These are phyloP conservation scores for Digitonthophagus gazella DNA, from an alignment of 2,888 invertebrate genomes.

Conservation along the genomic window DNA sequence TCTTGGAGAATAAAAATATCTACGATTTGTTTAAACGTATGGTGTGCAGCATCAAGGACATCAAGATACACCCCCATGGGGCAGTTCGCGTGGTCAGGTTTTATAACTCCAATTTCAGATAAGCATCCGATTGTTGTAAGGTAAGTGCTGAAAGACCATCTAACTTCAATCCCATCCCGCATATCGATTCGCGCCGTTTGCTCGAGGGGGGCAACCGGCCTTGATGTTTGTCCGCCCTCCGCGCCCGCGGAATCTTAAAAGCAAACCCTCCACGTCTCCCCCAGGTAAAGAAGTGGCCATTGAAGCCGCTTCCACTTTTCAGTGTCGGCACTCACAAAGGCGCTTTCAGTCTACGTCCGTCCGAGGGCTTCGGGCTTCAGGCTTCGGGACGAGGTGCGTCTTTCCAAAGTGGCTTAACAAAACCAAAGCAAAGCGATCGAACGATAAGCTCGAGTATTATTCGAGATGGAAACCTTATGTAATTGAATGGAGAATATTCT, in stretches of 20 bases:
- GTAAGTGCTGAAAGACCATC: not conserved
- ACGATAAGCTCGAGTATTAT: not conserved
- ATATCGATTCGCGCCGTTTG: not conserved
- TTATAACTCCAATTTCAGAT: not conserved
- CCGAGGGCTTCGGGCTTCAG: not conserved
- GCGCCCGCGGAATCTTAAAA: not conserved
- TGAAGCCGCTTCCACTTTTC: not conserved
- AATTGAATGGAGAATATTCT: too few relatives aligned
- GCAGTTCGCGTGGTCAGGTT: not conserved
- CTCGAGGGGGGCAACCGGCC: not conserved
- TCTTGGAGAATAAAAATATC: too few relatives aligned
- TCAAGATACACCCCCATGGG: not conserved
- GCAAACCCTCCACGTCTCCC: not conserved
- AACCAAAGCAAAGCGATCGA: not conserved
- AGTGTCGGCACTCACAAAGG: not conserved
- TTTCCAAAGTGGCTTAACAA: too few relatives aligned
- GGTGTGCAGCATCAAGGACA: not conserved
- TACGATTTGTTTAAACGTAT: not conserved
- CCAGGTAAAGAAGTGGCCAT: not conserved
- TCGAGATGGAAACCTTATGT: too few relatives aligned
- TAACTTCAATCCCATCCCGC: not conserved
- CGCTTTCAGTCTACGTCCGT: not conserved
- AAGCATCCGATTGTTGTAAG: not conserved
- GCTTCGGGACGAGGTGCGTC: not conserved
- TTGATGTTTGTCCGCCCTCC: not conserved